Base-by-base conservation (phyloP, 2,113 vertebrate species). In the Quiscalus mexicanus region DNA sequence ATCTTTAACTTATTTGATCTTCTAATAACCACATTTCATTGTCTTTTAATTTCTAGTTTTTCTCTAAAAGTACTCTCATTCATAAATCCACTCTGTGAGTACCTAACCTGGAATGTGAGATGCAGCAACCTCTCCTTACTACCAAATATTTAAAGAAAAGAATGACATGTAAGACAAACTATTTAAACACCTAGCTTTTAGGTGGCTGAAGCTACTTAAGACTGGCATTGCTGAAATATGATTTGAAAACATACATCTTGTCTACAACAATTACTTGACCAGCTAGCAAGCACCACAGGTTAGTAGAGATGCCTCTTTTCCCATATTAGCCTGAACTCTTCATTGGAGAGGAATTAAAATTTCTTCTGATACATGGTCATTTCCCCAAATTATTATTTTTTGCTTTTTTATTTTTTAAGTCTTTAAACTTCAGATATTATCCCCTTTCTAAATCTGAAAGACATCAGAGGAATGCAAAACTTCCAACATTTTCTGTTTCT, bases 321-420 rank as follows among this genome's bases (percentile, higher is more conserved):
- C 39, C 50, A 1, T 68, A 28, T 68, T 52, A 71, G 6, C 22
- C 25, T 55, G 25, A 18, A 47, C 15, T n/a, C 9, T 82, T 94
- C 19, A 18, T 2, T 50, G 11, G 12, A 76, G 39, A 63, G 2
- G 6, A n/a, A 50, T 87, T 21, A 89, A 69, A 69, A 81, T 70
- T 65, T 65, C 20, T 69, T 74, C 23, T 84, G 39, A 53, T 49
- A 19, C 4, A 12, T 41, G 3, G 22, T 28, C 3, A 42, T 42
- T 87, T 87, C 35, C 25, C 17, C 11, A 37, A n/a, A 52, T 39
- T n/a, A 17, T n/a, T 55, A 14, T 56, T 50, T 50, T 68, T n/a
- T 4, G 1, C 0, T 0, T 6, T 25, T 14, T 59, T 35, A 8
- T 35, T 59, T 35, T 68, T 64, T 12, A 8, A 23, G 6, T 62